Evolutionary conservation across 2,888 invertebrate genomes (phyloP).

Genomic region (Muschampia plurimacula): DNA sequence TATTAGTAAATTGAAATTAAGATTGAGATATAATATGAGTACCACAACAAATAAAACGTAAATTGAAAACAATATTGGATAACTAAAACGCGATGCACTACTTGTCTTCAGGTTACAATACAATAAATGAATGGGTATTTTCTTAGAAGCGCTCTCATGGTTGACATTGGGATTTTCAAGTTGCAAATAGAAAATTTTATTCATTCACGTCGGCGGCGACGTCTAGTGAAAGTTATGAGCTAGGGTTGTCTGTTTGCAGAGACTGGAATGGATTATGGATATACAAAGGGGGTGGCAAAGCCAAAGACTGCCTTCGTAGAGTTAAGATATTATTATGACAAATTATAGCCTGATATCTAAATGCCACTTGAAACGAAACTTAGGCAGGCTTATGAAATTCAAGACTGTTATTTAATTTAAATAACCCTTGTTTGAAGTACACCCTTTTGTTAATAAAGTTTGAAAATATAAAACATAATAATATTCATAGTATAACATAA

Average conservation of each 20-base stretch:
- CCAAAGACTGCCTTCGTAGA: background rate
- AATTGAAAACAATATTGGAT: too few relatives aligned
- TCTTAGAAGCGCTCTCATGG: background rate
- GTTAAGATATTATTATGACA: background rate
- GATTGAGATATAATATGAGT: too few relatives aligned
- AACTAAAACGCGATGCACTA: too few relatives aligned
- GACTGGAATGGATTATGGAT: constrained; percentile 3
- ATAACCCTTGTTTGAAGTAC: too few relatives aligned
- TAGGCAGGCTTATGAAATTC: background rate
- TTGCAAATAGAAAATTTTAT: constrained; percentile 5
- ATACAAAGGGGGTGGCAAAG: constrained; percentile 2
- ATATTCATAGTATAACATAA: too few relatives aligned
- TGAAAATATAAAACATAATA: too few relatives aligned
- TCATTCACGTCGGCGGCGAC: background rate
- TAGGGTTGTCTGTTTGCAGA: constrained; percentile 1
- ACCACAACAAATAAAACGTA: too few relatives aligned
- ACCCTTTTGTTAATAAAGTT: too few relatives aligned
- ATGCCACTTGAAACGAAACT: background rate
- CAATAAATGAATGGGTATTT: background rate
- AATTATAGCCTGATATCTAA: background rate
- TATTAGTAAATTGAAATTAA: too few relatives aligned
- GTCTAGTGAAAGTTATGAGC: constrained; percentile 5
- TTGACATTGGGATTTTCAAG: background rate
- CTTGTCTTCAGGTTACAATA: background rate
- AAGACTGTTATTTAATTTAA: background rate